Conservation (phyloP, 2,888 invertebrate species). For the Drosophila limbata region DNA sequence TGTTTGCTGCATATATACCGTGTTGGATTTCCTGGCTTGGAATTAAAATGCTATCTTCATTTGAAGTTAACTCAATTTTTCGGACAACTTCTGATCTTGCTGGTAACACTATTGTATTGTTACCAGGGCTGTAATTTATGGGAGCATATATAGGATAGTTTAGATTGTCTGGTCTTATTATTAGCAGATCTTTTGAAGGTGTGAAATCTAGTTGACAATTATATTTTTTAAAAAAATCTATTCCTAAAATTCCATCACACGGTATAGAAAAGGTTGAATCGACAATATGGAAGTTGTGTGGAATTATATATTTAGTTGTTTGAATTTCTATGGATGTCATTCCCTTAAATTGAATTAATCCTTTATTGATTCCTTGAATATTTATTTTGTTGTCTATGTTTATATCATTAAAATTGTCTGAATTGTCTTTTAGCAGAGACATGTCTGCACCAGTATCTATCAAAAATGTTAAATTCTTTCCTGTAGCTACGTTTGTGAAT, state of each 20-base stretch:
- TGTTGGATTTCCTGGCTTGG: too few species aligned
- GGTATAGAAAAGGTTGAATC: slow-evolving; percentile 9
- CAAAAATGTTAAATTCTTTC: slow-evolving; percentile 1
- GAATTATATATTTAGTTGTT: slow-evolving; percentile 13
- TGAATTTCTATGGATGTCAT: slow-evolving; percentile 2
- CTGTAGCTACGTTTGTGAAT: background rate
- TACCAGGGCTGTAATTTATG: too few species aligned
- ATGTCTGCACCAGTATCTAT: slow-evolving; percentile 11
- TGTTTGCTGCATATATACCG: too few species aligned
- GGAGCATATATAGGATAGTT: too few species aligned
- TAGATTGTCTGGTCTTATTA: slow-evolving; percentile 8
- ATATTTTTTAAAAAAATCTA: slow-evolving; percentile 14
- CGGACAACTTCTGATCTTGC: too few species aligned
- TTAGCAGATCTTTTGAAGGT: slow-evolving; percentile 7
- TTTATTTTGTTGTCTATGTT: background rate
- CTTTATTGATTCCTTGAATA: slow-evolving; percentile 15
- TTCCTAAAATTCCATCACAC: slow-evolving; percentile 18
- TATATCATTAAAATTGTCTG: background rate
- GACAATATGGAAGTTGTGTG: slow-evolving; percentile 4
- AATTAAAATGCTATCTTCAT: background rate
- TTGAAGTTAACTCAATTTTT: too few species aligned
- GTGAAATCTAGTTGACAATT: slow-evolving; percentile 10
- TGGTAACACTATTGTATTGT: too few species aligned
- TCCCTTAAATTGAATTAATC: slow-evolving; percentile 5
- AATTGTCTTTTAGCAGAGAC: background rate